Evolutionary conservation across 1,140 invertebrate genomes (phyloP).

Genomic region (Telenomus remus): DNA sequence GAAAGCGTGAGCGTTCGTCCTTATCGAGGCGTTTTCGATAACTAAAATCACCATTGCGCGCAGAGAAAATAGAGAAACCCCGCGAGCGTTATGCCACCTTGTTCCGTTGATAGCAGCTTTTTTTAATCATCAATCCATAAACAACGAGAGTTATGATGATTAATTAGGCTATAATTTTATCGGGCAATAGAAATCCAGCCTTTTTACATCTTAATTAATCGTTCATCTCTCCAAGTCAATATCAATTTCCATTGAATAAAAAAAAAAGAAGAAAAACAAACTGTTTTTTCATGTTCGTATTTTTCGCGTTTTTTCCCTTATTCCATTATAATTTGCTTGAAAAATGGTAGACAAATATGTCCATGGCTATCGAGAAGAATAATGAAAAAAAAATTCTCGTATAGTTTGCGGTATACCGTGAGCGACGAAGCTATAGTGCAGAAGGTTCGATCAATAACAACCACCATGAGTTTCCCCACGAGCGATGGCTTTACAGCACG

Average conservation of each 20-base stretch:
- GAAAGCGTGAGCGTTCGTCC: conserved; percentile 26
- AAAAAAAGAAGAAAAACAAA: conserved; percentile 1
- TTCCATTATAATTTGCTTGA: background rate
- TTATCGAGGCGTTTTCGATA: conserved; percentile 45
- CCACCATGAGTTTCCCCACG: conserved; percentile 51
- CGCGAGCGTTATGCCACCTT: conserved; percentile 27
- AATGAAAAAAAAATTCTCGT: conserved; percentile 4
- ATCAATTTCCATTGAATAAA: background rate
- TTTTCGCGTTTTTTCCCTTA: no score
- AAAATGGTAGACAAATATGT: background rate
- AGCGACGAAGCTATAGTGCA: conserved; percentile 27
- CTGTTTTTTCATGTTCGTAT: no score
- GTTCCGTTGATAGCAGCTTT: conserved; percentile 26
- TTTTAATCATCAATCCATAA: conserved; percentile 7
- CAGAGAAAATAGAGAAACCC: conserved; percentile 34
- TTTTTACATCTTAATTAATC: conserved; percentile 23
- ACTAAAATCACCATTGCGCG: conserved; percentile 24
- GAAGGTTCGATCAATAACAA: conserved; percentile 53
- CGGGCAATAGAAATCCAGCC: conserved; percentile 18
- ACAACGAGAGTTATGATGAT: conserved; percentile 20
- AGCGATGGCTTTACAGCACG: conserved; percentile 40
- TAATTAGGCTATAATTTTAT: conserved; percentile 20
- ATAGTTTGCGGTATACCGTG: conserved; percentile 20
- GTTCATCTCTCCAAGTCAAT: conserved; percentile 3
- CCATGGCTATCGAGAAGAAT: background rate